These are phyloP conservation scores for Antennarius maculatus DNA, from an alignment of 2,797 vertebrate genomes.

Conservation along the genomic window DNA sequence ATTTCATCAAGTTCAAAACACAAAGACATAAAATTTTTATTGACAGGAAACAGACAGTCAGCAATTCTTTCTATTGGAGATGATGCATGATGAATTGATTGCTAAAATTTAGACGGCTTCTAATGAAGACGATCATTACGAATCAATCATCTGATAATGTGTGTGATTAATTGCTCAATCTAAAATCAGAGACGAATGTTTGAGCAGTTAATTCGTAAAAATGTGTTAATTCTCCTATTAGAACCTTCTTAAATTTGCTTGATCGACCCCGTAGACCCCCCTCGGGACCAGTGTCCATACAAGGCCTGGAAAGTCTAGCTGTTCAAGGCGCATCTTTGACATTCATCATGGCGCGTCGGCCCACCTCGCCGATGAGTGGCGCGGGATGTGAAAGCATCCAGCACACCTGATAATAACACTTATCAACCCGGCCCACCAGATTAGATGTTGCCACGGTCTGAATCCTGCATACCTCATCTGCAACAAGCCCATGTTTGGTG, in stretches of 20 bases:
- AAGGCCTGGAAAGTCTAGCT: conserved; percentile 66
- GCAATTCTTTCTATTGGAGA: neutral
- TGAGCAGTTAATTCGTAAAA: neutral
- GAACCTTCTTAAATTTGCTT: neutral
- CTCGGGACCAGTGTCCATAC: conserved; percentile 48
- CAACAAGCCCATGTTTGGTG: conserved; percentile 74
- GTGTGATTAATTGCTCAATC: neutral
- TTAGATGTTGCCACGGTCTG: conserved; percentile 52
- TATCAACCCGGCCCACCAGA: conserved; percentile 63
- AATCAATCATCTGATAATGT: conserved; percentile 4
- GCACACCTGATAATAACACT: conserved; percentile 74
- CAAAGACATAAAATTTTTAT: neutral
- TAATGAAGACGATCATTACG: neutral
- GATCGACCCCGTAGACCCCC: conserved; percentile 1
- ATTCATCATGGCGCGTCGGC: conserved; percentile 46
- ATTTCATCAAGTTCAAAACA: neutral
- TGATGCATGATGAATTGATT: neutral
- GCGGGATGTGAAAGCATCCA: conserved; percentile 65
- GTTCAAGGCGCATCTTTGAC: conserved; percentile 47
- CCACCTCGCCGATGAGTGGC: conserved; percentile 35
- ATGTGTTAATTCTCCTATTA: neutral
- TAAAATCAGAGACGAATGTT: neutral
- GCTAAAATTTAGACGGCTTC: neutral
- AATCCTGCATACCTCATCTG: conserved; percentile 59
- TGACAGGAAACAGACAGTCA: neutral